Evolutionary conservation across 2,888 invertebrate species (phyloP).

Genomic region (Escarpia spicata): DNA sequence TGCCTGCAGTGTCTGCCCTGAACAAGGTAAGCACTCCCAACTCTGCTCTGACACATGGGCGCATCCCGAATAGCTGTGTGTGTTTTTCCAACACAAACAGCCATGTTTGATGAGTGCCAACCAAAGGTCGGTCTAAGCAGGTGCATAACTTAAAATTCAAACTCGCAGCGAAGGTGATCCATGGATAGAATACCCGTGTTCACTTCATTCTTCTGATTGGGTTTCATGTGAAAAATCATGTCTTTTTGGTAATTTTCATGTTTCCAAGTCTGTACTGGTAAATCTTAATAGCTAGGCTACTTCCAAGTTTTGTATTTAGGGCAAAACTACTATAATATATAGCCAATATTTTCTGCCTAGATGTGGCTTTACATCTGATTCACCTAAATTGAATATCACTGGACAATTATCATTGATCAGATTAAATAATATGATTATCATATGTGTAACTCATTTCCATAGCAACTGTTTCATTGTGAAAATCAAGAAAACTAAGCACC

Average conservation of each 20-base stretch:
- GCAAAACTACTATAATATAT: too few relatives aligned
- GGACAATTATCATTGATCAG: too few relatives aligned
- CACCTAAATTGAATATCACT: too few relatives aligned
- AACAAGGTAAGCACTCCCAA: background rate
- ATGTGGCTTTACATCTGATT: too few relatives aligned
- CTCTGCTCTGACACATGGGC: background rate
- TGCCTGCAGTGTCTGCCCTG: background rate
- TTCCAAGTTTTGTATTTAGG: too few relatives aligned
- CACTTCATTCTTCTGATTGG: background rate
- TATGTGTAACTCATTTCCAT: background rate
- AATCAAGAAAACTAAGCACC: background rate
- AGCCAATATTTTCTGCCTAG: too few relatives aligned
- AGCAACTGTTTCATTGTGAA: background rate
- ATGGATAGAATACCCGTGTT: background rate
- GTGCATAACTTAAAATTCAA: background rate
- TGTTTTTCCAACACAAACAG: slow-evolving; percentile 10
- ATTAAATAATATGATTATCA: background rate
- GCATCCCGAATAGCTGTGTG: background rate
- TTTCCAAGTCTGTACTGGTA: too few relatives aligned
- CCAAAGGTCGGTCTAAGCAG: background rate
- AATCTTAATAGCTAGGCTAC: too few relatives aligned
- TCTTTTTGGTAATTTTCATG: too few relatives aligned
- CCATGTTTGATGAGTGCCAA: background rate
- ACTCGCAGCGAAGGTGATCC: background rate
- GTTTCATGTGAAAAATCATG: background rate